Evolutionary conservation across 92 coral and sea anemone genomes (phyloP).

Genomic region (Umimayanthus chanpuru): DNA sequence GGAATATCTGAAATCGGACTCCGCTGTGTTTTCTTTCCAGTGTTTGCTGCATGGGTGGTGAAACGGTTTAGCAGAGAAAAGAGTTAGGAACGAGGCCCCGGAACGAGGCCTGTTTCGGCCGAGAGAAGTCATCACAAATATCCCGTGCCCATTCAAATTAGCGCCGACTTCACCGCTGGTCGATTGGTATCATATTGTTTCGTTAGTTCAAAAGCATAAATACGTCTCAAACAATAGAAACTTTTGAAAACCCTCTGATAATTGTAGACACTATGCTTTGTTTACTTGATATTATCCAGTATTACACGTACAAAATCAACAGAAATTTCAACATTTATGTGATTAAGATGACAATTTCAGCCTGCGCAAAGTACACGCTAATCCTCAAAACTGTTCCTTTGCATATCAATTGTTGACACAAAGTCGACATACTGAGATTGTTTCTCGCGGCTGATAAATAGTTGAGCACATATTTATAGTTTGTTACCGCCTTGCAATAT

Average conservation of each 20-base stretch:
- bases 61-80: too few species aligned
- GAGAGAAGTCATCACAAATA: too few species aligned
- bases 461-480: slow-evolving; percentile 29
- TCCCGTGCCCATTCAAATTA: too few species aligned
- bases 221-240: background rate
- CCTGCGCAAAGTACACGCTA: background rate
- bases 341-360: background rate
- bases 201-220: background rate
- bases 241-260: background rate
- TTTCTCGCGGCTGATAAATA: slow-evolving; percentile 1
- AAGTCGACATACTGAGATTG: slow-evolving; percentile 10
- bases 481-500: slow-evolving; percentile 14
- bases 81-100: too few species aligned
- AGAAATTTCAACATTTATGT: background rate
- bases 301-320: background rate
- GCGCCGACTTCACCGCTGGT: background rate
- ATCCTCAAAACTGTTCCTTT: background rate
- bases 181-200: background rate
- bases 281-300: too few species aligned
- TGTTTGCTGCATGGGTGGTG: too few species aligned
- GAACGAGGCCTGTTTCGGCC: too few species aligned
- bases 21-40: too few species aligned
- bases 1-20: too few species aligned
- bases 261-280: background rate
- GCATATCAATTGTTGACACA: slow-evolving; percentile 18